These are phyloP conservation scores for Malaclemys terrapin DNA, from an alignment of 2,113 vertebrate species.

Conservation along the genomic window DNA sequence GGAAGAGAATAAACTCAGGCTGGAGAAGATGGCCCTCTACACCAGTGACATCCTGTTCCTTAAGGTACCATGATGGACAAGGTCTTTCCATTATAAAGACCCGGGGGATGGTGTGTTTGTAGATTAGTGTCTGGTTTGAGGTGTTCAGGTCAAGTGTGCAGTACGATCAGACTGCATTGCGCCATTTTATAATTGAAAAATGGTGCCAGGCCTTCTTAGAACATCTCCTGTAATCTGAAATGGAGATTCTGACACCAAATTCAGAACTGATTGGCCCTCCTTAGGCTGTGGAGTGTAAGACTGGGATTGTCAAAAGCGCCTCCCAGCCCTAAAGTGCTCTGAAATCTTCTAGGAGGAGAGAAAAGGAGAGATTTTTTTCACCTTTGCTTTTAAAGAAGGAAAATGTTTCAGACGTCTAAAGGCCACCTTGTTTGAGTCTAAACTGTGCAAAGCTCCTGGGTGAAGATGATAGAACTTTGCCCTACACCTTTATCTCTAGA, in stretches of 20 bases:
- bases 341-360: background rate
- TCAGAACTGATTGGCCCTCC: background rate
- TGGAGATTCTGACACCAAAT: background rate
- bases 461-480: background rate
- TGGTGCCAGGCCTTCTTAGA: background rate
- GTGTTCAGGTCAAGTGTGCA: background rate
- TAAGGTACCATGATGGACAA: conserved; percentile 65
- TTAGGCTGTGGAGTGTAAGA: background rate
- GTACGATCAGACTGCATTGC: background rate
- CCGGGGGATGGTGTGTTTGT: background rate
- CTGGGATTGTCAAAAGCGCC: background rate
- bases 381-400: background rate
- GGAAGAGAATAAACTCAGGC: conserved; percentile 69
- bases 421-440: background rate
- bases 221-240: background rate
- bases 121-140: background rate
- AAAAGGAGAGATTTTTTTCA: background rate
- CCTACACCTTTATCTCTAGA: background rate
- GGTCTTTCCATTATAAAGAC: background rate
- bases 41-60: conserved; percentile 80
- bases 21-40: conserved; percentile 73
- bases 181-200: background rate
- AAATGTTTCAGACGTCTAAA: background rate
- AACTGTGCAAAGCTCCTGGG: background rate
- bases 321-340: background rate